Conservation (phyloP, 2,113 vertebrate species). For the Sisor rabdophorus region DNA sequence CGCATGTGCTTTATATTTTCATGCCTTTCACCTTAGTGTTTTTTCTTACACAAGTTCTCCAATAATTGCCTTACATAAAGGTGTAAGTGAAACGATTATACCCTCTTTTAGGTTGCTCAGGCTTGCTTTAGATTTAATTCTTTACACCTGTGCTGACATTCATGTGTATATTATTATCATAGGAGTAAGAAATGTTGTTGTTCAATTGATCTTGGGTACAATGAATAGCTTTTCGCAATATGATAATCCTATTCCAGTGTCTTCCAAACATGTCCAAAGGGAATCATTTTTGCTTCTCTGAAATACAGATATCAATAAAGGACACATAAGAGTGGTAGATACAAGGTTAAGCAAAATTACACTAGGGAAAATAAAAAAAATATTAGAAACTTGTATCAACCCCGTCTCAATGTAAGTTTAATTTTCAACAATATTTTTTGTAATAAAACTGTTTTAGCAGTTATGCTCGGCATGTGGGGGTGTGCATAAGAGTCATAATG, state of each 20-base stretch:
- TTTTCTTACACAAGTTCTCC: neutral
- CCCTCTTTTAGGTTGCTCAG: neutral
- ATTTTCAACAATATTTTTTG: neutral
- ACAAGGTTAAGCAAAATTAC: conserved; percentile 1
- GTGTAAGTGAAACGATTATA: neutral
- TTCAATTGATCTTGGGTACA: neutral
- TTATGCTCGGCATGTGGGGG: neutral
- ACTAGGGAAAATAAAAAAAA: neutral
- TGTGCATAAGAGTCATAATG: neutral
- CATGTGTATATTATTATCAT: neutral
- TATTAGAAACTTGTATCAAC: no score
- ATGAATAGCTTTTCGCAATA: conserved; percentile 17
- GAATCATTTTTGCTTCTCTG: conserved; percentile 17
- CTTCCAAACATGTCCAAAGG: conserved; percentile 17
- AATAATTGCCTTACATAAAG: neutral
- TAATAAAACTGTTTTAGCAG: conserved; percentile 15
- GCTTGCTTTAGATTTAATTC: neutral
- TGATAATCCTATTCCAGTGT: conserved; percentile 18
- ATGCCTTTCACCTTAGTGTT: neutral
- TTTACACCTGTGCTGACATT: neutral
- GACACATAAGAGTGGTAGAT: neutral
- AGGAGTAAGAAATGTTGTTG: neutral
- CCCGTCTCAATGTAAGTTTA: neutral
- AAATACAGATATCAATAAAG: conserved; percentile 31
- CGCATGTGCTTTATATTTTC: neutral